Conservation (phyloP, 2,797 vertebrate genomes). For the Lagorchestes hirsutus region DNA sequence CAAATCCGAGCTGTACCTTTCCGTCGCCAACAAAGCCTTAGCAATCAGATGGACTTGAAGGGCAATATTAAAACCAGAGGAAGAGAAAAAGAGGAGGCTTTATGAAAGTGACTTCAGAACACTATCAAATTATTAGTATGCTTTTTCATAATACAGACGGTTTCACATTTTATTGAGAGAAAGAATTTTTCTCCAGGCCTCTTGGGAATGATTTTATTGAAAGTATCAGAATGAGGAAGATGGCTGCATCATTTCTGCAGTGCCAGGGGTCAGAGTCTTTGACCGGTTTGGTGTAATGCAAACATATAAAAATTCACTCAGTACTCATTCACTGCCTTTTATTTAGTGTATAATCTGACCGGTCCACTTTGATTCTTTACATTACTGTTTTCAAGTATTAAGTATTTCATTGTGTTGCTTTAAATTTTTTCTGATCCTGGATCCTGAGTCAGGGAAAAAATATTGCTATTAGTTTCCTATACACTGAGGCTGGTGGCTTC, state of each 20-base stretch:
- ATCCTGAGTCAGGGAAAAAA: constrained; percentile 65
- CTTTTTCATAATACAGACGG: constrained; percentile 84
- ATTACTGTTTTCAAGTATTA: constrained; percentile 78
- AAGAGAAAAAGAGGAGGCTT: constrained; percentile 75
- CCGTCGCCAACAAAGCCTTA: constrained; percentile 76
- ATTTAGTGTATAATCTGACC: constrained; percentile 86
- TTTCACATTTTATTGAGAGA: constrained; percentile 86
- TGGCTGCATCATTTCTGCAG: constrained; percentile 80
- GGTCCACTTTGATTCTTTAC: constrained; percentile 83
- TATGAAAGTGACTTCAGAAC: constrained; percentile 82
- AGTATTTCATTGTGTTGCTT: constrained; percentile 81
- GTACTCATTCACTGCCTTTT: constrained; percentile 85
- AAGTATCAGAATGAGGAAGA: constrained; percentile 84
- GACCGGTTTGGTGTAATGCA: constrained; percentile 85
- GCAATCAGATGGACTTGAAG: constrained; percentile 78
- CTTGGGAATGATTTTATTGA: constrained; percentile 86
- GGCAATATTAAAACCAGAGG: constrained; percentile 82
- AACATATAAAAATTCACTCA: constrained; percentile 87
- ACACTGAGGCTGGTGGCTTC: constrained; percentile 30
- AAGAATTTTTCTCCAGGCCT: constrained; percentile 75
- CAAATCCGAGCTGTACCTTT: constrained; percentile 67
- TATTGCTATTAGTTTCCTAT: constrained; percentile 71
- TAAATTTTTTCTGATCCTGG: constrained; percentile 77
- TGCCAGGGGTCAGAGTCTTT: constrained; percentile 87
- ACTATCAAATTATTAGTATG: constrained; percentile 86